Base-by-base conservation (phyloP, 2,888 invertebrate species). In the Cheilosia urbana region DNA sequence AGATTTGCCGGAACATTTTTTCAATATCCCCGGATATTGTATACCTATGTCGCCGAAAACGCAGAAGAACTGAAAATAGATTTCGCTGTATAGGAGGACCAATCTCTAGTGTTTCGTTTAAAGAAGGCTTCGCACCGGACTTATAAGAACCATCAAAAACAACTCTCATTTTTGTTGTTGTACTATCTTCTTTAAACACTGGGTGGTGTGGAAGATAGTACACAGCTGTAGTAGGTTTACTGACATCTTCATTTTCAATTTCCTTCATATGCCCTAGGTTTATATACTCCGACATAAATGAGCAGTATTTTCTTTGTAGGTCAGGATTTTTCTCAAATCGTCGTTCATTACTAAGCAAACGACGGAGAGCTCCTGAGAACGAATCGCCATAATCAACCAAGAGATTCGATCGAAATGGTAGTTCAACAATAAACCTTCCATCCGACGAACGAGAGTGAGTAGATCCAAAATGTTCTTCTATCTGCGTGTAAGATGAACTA, bases 61-160 rank as follows among this genome's bases (percentile, higher is more conserved):
- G 65, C 21, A 66, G 40, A 27, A 27, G 58, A 17, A 75, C 75
- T 19, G 58, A 30, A 24, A 65, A 65, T 5, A 88, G 34, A 34
- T 88, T 81, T 0, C 42, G 42, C 71, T 88, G 87, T 21, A 88
- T 76, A 4, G 65, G 55, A 2, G 87, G 87, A 2, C 84, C 87
- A 4, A 77, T 55, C 24, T 7, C 7, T 9, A 34, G 5, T 7
- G 77, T 71, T 15, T 87, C 83, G 21, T 88, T 88, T 1, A 87
- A 30, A 2, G 75, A 72, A n/a, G 40, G 40, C 0, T 85, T 81
- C 3, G 72, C 78, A 4, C 55, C 34, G 1, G 81, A 63, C 4
- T 66, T 68, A 7, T 66, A 47, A 0, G 84, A 88, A n/a, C n/a
- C n/a, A n/a, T n/a, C n/a, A n/a, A n/a, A n/a, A n/a, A n/a, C n/a